Evolutionary conservation across 2,888 invertebrate species (phyloP), one percentile per base, ranked within the genome.

Genomic region (Nowickia ferox): DNA sequence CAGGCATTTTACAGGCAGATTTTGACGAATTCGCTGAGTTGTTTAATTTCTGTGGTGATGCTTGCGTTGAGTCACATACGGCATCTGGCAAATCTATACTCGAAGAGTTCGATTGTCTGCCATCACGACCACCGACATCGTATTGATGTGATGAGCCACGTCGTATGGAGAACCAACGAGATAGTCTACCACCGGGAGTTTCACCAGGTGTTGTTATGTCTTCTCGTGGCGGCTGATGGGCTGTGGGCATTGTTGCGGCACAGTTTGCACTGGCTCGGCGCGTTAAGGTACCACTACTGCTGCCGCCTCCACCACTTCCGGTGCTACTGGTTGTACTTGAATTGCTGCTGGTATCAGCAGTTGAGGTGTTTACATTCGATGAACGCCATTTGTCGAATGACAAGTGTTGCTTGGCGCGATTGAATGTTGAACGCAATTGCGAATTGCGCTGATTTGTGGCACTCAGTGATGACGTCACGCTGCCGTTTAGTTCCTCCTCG

Each of bases 81-180:
- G 92, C 88, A 87, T 92, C 92, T 15, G 92, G 90, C 63, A 91
- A 89, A 87, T 92, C 92, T 63, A 92, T 89, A 82, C 92, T 91
- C 57, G 91, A 90, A 51, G 90, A 90, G 19, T 89, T 87, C 13
- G 92, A 91, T 57, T 91, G 92, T 66, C 93, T 92, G 15, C 92
- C 91, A 82, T 93, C 93, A 53, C 93, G 92, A 87, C 93, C 93
- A 69, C 94, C 95, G 86, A 95, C 95, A 91, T 97, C 97, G 92
- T 97, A 97, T 90, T 97, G 97, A 92, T 96, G 96, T n/a, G 96
- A 94, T 87, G 96, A 96, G 59, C 96, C 96, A 85, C 97, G 94
- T 55, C 97, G 94, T 87, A 97, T 96, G 90, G 97, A 97, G 94
- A 97, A 98, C 97, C 97, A 97, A 88, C 98, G 94, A 46, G 97